These are phyloP conservation scores for Irena cyanogastra DNA, from an alignment of 2,113 vertebrate genomes.

Conservation along the genomic window DNA sequence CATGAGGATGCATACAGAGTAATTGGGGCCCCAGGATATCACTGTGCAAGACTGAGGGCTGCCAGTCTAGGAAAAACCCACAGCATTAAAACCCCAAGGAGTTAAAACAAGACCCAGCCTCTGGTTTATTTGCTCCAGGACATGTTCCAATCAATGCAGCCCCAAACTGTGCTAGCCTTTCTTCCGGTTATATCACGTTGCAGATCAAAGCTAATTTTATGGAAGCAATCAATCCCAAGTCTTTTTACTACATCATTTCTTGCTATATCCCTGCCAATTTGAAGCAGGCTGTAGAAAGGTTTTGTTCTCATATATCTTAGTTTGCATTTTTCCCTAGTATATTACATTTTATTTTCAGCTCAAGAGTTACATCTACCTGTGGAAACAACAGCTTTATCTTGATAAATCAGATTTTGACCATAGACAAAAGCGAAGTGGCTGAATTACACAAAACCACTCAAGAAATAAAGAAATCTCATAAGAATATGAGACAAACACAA, in stretches of 20 bases:
- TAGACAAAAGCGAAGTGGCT: neutral
- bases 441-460: neutral
- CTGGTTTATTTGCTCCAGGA: neutral
- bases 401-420: neutral
- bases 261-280: neutral
- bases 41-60: neutral
- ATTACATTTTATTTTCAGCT: neutral
- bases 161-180: neutral
- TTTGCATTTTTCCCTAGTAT: neutral
- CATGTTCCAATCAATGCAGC: neutral
- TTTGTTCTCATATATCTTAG: neutral
- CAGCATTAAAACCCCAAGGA: neutral
- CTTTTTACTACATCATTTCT: neutral
- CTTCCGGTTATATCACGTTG: neutral
- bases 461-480: neutral
- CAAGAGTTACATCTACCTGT: neutral
- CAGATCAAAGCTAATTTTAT: conserved; percentile 18
- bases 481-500: neutral
- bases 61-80: neutral
- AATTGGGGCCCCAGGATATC: neutral
- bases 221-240: neutral
- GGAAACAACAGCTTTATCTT: neutral
- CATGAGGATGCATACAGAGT: neutral
- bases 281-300: neutral
- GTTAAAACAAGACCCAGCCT: neutral